Conservation (phyloP, 2,888 invertebrate species). For the Rotaria macrura region DNA sequence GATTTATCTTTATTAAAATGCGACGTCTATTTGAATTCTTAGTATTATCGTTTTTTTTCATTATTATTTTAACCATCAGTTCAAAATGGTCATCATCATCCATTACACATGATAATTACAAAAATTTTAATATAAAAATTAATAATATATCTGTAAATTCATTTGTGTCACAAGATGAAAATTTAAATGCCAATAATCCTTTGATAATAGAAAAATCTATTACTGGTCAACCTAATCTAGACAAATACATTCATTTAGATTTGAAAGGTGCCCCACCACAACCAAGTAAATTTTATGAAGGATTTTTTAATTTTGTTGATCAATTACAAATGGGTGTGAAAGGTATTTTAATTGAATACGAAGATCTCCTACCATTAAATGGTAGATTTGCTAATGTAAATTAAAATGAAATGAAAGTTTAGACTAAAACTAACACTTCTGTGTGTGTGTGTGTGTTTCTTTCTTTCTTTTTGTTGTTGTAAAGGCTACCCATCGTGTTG, state of each 20-base stretch:
- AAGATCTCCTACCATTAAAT: constrained; percentile 73
- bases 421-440: neutral
- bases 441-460: neutral
- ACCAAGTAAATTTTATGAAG: constrained; percentile 52
- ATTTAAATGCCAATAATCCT: neutral
- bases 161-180: neutral
- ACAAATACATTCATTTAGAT: constrained; percentile 61
- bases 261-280: constrained; percentile 72
- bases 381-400: constrained; percentile 55
- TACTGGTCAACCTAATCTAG: neutral
- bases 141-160: neutral
- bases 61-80: neutral
- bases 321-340: constrained; percentile 56
- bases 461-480: neutral
- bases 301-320: constrained; percentile 47
- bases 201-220: neutral
- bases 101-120: neutral
- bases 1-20: neutral
- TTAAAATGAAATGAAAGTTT: too few species aligned
- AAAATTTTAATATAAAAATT: neutral
- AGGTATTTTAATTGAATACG: constrained; percentile 70
- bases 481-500: constrained; percentile 58
- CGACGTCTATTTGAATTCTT: neutral
- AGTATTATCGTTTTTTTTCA: neutral
- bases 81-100: neutral